Percentiles rank a stretch among this genome's conserved stretches.
Evolutionary conservation across 2,113 vertebrate genomes (phyloP).

Genomic region (Formicarius rufipectus): DNA sequence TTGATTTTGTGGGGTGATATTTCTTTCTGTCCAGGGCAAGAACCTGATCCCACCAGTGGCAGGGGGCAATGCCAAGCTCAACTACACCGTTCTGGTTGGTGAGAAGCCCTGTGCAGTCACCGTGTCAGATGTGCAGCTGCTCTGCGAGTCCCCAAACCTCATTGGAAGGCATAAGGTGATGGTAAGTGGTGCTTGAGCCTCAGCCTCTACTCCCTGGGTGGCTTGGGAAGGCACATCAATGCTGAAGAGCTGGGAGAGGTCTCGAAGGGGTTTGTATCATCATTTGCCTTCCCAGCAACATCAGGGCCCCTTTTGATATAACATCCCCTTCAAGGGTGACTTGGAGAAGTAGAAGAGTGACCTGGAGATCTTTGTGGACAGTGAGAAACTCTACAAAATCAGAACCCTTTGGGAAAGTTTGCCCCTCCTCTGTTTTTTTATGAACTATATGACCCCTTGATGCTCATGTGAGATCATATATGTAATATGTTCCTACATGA

Average conservation of each 20-base stretch:
- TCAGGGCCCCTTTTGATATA: background rate
- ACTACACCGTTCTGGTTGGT: constrained; percentile 94
- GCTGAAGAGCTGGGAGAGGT: background rate
- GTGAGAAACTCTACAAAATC: background rate
- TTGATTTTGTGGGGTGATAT: background rate
- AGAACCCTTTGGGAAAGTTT: background rate
- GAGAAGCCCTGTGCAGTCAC: constrained; percentile 92
- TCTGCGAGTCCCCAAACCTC: constrained; percentile 95
- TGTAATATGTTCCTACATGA: background rate
- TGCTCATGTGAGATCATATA: background rate
- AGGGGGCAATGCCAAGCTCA: constrained; percentile 91
- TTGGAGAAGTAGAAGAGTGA: background rate
- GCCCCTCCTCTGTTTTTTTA: background rate
- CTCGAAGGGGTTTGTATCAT: background rate
- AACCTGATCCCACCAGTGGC: constrained; percentile 91
- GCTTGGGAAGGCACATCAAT: background rate
- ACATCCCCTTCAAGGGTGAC: background rate
- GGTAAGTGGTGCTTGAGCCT: constrained; percentile 62
- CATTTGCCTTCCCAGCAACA: background rate
- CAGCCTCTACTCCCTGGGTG: background rate
- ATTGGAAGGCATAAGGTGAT: constrained; percentile 94
- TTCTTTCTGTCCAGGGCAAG: constrained; percentile 80
- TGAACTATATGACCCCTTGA: rapidly evolving
- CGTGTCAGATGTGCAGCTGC: constrained; percentile 93
- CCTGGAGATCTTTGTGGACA: background rate